A percentile compares a stretch with the other conserved stretches of the same genome.
phyloP scores from a whole-genome alignment of 2,797 vertebrate genomes.

The Cichlasoma orientale region DNA sequence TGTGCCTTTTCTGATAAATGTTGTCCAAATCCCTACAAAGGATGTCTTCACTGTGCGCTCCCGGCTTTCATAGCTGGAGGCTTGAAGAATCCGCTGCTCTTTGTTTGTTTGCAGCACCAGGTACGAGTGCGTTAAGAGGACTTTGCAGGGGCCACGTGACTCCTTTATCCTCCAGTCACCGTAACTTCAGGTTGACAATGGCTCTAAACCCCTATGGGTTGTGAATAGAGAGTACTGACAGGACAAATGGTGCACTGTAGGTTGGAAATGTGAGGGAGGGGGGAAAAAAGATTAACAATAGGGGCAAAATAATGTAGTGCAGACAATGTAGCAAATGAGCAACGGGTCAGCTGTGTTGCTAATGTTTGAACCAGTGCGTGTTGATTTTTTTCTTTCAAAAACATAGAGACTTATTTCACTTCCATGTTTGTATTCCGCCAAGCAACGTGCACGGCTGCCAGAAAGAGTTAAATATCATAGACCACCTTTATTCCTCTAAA shows the following conservation, averaged over 20 bases:
- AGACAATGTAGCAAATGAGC: slow-evolving; percentile 31
- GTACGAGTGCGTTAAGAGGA: slow-evolving; percentile 56
- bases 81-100: slow-evolving; percentile 52
- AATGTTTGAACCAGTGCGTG: not conserved
- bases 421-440: not conserved
- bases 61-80: slow-evolving; percentile 21
- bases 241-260: slow-evolving; percentile 54
- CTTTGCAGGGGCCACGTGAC: slow-evolving; percentile 36
- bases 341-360: not conserved
- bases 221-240: slow-evolving; percentile 52
- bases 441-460: not conserved
- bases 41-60: slow-evolving; percentile 23
- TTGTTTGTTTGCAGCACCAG: slow-evolving; percentile 68
- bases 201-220: slow-evolving; percentile 52
- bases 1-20: slow-evolving; percentile 56
- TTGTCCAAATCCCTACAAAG: slow-evolving; percentile 42
- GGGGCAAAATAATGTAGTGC: slow-evolving; percentile 37
- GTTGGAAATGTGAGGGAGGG: slow-evolving; percentile 49
- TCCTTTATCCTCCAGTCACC: slow-evolving; percentile 64
- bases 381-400: not conserved
- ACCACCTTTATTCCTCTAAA: not conserved
- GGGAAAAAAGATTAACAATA: slow-evolving; percentile 27
- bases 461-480: slow-evolving; percentile 25
- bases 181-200: slow-evolving; percentile 65
- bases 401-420: not conserved